These are phyloP conservation scores for Drosophila arawakana DNA, from an alignment of 1,140 invertebrate genomes.

Conservation along the genomic window DNA sequence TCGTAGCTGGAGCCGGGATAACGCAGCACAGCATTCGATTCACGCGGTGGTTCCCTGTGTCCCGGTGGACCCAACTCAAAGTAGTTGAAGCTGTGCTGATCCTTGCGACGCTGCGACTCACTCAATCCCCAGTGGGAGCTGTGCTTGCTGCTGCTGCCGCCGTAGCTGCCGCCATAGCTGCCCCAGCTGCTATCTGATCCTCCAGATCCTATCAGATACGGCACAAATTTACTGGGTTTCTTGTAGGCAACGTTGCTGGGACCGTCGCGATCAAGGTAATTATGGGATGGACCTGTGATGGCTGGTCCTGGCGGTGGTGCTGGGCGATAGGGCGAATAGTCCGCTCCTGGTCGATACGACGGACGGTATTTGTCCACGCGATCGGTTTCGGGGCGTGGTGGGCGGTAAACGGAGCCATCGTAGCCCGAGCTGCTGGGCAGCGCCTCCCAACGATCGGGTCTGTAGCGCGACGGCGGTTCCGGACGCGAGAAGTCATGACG, in stretches of 20 bases:
- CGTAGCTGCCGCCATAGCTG: conserved; percentile 84
- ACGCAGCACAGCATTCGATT: conserved; percentile 69
- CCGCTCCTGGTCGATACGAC: conserved; percentile 68
- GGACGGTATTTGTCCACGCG: conserved; percentile 73
- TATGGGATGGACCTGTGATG: conserved; percentile 55
- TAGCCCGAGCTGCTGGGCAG: conserved; percentile 79
- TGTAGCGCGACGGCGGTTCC: conserved; percentile 37
- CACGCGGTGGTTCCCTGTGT: conserved; percentile 51
- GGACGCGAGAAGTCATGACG: conserved; percentile 65
- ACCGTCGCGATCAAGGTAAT: conserved; percentile 77
- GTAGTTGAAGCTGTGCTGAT: conserved; percentile 80
- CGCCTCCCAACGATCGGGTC: conserved; percentile 76
- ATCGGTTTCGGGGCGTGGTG: conserved; percentile 65
- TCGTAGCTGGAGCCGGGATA: conserved; percentile 80
- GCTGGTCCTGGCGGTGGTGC: conserved; percentile 21
- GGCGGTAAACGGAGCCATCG: conserved; percentile 63
- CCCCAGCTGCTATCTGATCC: conserved; percentile 68
- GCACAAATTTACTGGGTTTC: conserved; percentile 76
- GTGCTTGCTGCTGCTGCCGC: conserved; percentile 76
- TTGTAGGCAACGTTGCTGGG: conserved; percentile 57
- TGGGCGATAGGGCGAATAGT: conserved; percentile 74
- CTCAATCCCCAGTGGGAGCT: conserved; percentile 73
- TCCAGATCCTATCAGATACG: conserved; percentile 69
- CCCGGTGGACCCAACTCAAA: conserved; percentile 66
- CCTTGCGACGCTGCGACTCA: conserved; percentile 73